Conservation (phyloP, 1,140 invertebrate genomes). For the Drosophila paulistorum region DNA sequence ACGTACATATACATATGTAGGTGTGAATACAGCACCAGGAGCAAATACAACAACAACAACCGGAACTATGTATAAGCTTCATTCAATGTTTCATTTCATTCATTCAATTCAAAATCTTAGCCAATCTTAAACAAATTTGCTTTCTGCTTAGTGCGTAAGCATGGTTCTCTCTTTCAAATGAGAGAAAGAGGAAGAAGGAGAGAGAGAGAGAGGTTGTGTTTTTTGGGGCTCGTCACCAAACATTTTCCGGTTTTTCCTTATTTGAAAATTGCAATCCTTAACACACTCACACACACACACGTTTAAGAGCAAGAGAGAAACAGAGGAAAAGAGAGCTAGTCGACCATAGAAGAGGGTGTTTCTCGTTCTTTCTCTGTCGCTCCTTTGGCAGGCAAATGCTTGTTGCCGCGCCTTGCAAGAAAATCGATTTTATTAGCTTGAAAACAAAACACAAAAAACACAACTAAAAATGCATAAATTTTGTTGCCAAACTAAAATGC, state of each 20-base stretch:
- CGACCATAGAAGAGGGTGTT: slow-evolving; percentile 43
- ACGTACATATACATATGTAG: not conserved
- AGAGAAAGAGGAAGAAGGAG: slow-evolving; percentile 5
- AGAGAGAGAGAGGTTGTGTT: not conserved
- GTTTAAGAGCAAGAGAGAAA: slow-evolving; percentile 7
- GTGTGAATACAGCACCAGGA: slow-evolving; percentile 14
- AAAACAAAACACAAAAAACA: slow-evolving; percentile 22
- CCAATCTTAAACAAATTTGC: slow-evolving; percentile 36
- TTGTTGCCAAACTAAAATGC: slow-evolving; percentile 49
- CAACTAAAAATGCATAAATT: slow-evolving; percentile 69
- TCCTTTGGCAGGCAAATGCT: slow-evolving; percentile 60
- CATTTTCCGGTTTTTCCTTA: slow-evolving; percentile 78
- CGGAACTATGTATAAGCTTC: slow-evolving; percentile 49
- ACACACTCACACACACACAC: slow-evolving; percentile 32
- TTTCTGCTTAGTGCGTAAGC: slow-evolving; percentile 25
- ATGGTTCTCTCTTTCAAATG: slow-evolving; percentile 23
- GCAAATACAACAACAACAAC: slow-evolving; percentile 29
- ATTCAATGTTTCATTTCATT: slow-evolving; percentile 70
- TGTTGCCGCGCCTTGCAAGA: slow-evolving; percentile 78
- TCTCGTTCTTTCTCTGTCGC: slow-evolving; percentile 31
- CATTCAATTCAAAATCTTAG: slow-evolving; percentile 39
- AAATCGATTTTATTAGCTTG: slow-evolving; percentile 73
- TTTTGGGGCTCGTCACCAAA: slow-evolving; percentile 59
- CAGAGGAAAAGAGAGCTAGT: slow-evolving; percentile 38
- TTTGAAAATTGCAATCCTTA: slow-evolving; percentile 74